These are phyloP conservation scores for Lordiphosa clarofinis DNA, from an alignment of 1,140 invertebrate species.

Conservation along the genomic window DNA sequence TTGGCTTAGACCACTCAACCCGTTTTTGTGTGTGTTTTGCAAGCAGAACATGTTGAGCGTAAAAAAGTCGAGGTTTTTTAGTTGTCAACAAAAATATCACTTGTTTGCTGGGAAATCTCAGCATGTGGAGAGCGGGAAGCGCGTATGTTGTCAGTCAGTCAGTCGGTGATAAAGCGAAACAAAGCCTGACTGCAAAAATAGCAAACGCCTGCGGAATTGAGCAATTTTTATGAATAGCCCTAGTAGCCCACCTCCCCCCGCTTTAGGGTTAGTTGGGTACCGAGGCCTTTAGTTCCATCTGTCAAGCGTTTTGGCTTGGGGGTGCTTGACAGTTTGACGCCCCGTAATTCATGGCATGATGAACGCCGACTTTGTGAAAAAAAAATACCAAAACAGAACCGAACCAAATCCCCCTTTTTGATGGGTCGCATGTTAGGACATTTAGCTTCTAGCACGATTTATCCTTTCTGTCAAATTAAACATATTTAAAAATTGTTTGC, in stretches of 20 bases:
- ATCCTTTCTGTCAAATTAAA: slow-evolving; percentile 6
- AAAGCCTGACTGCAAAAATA: slow-evolving; percentile 40
- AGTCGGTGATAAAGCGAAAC: slow-evolving; percentile 35
- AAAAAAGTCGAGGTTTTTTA: slow-evolving; percentile 14
- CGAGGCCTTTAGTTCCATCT: slow-evolving; percentile 46
- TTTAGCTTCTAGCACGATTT: slow-evolving; percentile 10
- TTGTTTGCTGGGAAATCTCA: slow-evolving; percentile 51
- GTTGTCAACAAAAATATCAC: slow-evolving; percentile 60
- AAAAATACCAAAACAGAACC: neutral
- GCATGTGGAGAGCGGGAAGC: neutral
- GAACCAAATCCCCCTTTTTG: slow-evolving; percentile 7
- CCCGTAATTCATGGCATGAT: slow-evolving; percentile 59
- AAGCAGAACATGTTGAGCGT: slow-evolving; percentile 14
- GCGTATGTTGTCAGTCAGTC: slow-evolving; percentile 9
- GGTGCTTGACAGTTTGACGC: slow-evolving; percentile 56
- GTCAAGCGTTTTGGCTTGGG: slow-evolving; percentile 26
- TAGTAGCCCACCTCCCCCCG: slow-evolving; percentile 9
- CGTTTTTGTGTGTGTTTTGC: slow-evolving; percentile 12
- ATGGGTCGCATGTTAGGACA: neutral
- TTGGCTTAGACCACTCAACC: slow-evolving; percentile 15
- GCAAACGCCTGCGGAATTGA: slow-evolving; percentile 53
- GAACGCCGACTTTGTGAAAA: slow-evolving; percentile 31
- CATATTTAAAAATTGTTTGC: slow-evolving; percentile 21
- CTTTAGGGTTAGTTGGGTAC: slow-evolving; percentile 10
- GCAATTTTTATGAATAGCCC: slow-evolving; percentile 58